phyloP scores from a whole-genome alignment of 2,888 invertebrate species.

The Ectropis crepuscularia region DNA sequence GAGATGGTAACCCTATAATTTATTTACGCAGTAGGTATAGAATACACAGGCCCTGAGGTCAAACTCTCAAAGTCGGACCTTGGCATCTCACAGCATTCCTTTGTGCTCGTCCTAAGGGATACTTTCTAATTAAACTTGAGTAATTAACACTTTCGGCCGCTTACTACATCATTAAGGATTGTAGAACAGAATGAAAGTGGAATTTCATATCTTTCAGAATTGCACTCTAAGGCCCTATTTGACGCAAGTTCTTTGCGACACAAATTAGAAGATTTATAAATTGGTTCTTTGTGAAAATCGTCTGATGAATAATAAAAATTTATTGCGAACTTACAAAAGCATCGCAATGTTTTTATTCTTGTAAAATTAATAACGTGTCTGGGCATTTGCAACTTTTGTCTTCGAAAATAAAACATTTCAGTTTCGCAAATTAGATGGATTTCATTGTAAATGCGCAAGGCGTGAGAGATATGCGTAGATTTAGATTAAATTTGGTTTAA shows the following conservation, averaged over 20 bases:
- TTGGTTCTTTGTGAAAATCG: slow-evolving; percentile 6
- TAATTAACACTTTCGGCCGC: slow-evolving; percentile 47
- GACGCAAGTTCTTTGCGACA: slow-evolving; percentile 12
- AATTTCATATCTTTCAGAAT: slow-evolving; percentile 26
- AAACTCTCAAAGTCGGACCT: slow-evolving; percentile 43
- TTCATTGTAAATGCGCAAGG: slow-evolving; percentile 31
- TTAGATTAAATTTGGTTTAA: slow-evolving; percentile 20
- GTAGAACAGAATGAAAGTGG: slow-evolving; percentile 27
- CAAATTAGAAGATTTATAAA: slow-evolving; percentile 16
- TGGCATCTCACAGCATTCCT: slow-evolving; percentile 44
- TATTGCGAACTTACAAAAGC: slow-evolving; percentile 3
- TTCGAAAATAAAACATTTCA: slow-evolving; percentile 20
- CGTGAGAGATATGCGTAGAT: slow-evolving; percentile 24
- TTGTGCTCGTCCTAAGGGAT: slow-evolving; percentile 49
- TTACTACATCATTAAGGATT: slow-evolving; percentile 28
- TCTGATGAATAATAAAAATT: slow-evolving; percentile 19
- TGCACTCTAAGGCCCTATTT: slow-evolving; percentile 18
- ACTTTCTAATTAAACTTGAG: slow-evolving; percentile 52
- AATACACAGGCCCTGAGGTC: slow-evolving; percentile 33
- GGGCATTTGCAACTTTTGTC: slow-evolving; percentile 10
- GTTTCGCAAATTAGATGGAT: slow-evolving; percentile 27
- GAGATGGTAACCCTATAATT: slow-evolving; percentile 17
- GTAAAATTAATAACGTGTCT: slow-evolving; percentile 23
- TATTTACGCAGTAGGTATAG: slow-evolving; percentile 21
- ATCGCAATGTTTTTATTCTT: slow-evolving; percentile 12